Evolutionary conservation across 2,888 invertebrate genomes (phyloP).

Genomic region (Pollenia labialis): DNA sequence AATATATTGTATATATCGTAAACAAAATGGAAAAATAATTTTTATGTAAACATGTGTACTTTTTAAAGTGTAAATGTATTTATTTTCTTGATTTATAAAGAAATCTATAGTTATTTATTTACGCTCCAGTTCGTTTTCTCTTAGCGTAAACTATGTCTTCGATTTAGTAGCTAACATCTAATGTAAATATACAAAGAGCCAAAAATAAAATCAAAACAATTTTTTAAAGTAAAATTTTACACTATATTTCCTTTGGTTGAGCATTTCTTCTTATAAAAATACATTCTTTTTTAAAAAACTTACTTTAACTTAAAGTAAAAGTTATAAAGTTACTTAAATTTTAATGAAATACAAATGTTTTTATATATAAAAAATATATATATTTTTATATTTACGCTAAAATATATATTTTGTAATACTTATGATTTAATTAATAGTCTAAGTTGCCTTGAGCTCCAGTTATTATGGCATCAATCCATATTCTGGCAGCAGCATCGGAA

Average conservation of each 20-base stretch:
- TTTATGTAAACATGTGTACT: background rate
- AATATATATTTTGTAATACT: slow-evolving; percentile 56
- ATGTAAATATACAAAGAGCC: slow-evolving; percentile 49
- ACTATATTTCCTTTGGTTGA: slow-evolving; percentile 69
- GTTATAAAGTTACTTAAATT: slow-evolving; percentile 40
- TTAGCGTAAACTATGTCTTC: slow-evolving; percentile 4
- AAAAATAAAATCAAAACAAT: slow-evolving; percentile 2
- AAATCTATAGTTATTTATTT: slow-evolving; percentile 6
- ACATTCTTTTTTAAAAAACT: slow-evolving; percentile 31
- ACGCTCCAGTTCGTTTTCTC: background rate
- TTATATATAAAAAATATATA: slow-evolving; percentile 42
- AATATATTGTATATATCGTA: background rate
- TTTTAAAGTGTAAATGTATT: slow-evolving; percentile 30
- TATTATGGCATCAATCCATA: slow-evolving; percentile 93
- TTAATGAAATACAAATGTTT: slow-evolving; percentile 30
- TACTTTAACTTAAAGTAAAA: slow-evolving; percentile 41
- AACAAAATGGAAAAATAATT: background rate
- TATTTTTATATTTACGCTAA: slow-evolving; percentile 1
- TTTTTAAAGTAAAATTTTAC: slow-evolving; percentile 29
- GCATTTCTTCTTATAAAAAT: slow-evolving; percentile 58
- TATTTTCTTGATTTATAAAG: slow-evolving; percentile 15
- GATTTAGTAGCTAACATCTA: background rate
- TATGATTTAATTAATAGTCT: slow-evolving; percentile 78
- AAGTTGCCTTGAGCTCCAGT: slow-evolving; percentile 84
- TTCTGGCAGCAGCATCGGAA: slow-evolving; percentile 95